These are phyloP conservation scores for Heliopora coerulea DNA, from an alignment of 92 coral and sea anemone species.

Conservation along the genomic window DNA sequence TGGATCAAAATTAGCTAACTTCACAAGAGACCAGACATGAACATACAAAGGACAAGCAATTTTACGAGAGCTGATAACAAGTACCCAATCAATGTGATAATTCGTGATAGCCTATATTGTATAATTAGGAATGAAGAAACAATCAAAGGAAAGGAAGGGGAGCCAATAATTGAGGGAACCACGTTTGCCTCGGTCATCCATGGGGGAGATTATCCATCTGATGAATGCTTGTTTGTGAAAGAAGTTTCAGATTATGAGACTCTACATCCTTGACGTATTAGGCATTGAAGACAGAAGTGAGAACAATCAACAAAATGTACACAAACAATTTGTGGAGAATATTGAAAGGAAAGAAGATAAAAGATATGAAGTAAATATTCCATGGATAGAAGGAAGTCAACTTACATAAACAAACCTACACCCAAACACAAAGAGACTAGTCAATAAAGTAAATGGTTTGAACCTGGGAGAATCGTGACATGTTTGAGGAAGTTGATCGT, in stretches of 20 bases:
- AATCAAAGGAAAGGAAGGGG: constrained; percentile 54
- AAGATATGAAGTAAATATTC: constrained; percentile 29
- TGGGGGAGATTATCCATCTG: constrained; percentile 29
- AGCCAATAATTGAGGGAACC: constrained; percentile 48
- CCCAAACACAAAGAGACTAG: constrained; percentile 11
- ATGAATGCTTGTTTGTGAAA: constrained; percentile 3
- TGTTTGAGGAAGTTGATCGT: too few relatives aligned
- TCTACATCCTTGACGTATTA: constrained; percentile 53
- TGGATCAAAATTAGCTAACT: constrained; percentile 50
- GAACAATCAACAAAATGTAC: constrained; percentile 45
- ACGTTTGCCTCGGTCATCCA: constrained; percentile 59
- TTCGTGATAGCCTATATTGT: constrained; percentile 42
- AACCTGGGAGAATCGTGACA: too few relatives aligned
- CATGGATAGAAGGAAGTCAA: constrained; percentile 46
- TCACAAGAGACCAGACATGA: constrained; percentile 48
- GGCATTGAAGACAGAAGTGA: constrained; percentile 49
- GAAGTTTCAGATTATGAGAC: constrained; percentile 25
- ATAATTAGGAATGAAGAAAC: constrained; percentile 46
- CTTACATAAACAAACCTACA: neutral
- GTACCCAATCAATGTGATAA: constrained; percentile 44
- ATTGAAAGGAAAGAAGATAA: constrained; percentile 26
- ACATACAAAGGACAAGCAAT: constrained; percentile 44
- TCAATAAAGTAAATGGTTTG: too few relatives aligned
- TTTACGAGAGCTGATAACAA: constrained; percentile 21
- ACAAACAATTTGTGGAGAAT: constrained; percentile 41